A percentile compares a stretch with the other conserved stretches of the same genome.
Conservation (phyloP, 2,888 invertebrate species). For the Temnothorax unifasciatus region DNA sequence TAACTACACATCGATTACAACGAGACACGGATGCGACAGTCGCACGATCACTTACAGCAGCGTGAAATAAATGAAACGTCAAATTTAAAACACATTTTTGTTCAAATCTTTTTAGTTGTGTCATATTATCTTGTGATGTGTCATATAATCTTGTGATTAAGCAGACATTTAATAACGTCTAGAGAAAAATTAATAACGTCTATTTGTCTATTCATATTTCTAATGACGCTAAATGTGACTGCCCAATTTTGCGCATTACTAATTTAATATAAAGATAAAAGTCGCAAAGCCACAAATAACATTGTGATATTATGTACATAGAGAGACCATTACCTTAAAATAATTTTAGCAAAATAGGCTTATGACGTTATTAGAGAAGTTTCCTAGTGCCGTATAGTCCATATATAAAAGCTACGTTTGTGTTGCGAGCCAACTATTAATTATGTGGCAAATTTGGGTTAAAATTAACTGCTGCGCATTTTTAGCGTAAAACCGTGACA, state of each 20-base stretch:
- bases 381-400: background rate
- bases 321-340: background rate
- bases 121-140: background rate
- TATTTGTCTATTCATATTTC: constrained; percentile 12
- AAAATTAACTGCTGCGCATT: background rate
- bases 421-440: background rate
- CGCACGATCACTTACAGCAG: constrained; percentile 22
- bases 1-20: constrained; percentile 74
- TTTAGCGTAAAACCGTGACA: background rate
- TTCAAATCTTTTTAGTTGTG: background rate
- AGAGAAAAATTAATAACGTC: background rate
- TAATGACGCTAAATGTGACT: background rate
- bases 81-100: constrained; percentile 17
- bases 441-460: constrained; percentile 2
- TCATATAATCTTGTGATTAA: background rate
- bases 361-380: background rate
- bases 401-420: background rate
- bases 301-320: background rate
- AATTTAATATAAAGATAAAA: constrained; percentile 1
- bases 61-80: background rate
- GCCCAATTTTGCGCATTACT: background rate
- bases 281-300: background rate
- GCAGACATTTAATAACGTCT: background rate
- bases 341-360: background rate
- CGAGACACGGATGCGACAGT: constrained; percentile 60